Evolutionary conservation across 2,888 invertebrate genomes (phyloP).

Genomic region (Barypeithes pellucidus): DNA sequence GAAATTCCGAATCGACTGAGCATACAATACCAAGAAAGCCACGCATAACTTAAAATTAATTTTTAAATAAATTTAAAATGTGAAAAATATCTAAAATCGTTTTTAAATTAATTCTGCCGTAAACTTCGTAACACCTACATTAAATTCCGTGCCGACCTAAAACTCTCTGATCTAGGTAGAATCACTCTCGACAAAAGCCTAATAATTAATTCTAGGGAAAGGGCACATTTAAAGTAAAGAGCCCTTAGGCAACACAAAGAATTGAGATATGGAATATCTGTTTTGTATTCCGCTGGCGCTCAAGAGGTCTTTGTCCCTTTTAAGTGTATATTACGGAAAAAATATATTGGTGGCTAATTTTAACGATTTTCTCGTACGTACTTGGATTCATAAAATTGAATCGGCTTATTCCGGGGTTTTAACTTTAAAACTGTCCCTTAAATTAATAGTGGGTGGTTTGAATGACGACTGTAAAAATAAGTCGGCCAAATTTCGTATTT

Average conservation of each 20-base stretch:
- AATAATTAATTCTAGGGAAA: slow-evolving; percentile 38
- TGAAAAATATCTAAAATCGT: not conserved
- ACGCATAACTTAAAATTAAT: not conserved
- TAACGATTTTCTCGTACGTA: no score
- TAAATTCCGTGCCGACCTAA: slow-evolving; percentile 22
- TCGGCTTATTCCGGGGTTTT: no score
- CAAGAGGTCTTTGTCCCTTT: not conserved
- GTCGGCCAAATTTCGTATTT: no score
- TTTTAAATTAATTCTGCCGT: slow-evolving; percentile 12
- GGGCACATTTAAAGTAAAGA: slow-evolving; percentile 17
- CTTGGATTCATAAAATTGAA: no score
- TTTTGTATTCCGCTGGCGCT: slow-evolving; percentile 5
- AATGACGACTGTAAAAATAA: no score
- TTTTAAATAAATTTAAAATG: not conserved
- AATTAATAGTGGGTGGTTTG: no score
- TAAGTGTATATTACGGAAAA: not conserved
- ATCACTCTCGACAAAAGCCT: slow-evolving; percentile 35
- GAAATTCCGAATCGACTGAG: no score
- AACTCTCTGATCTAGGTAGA: slow-evolving; percentile 24
- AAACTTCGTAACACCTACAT: slow-evolving; percentile 21
- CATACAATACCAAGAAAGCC: not conserved
- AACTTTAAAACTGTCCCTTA: no score
- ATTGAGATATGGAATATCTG: slow-evolving; percentile 7
- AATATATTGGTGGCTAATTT: not conserved
- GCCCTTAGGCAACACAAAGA: slow-evolving; percentile 8